phyloP scores from a whole-genome alignment of 2,797 vertebrate species.

The Chaetodon trifasciatus region DNA sequence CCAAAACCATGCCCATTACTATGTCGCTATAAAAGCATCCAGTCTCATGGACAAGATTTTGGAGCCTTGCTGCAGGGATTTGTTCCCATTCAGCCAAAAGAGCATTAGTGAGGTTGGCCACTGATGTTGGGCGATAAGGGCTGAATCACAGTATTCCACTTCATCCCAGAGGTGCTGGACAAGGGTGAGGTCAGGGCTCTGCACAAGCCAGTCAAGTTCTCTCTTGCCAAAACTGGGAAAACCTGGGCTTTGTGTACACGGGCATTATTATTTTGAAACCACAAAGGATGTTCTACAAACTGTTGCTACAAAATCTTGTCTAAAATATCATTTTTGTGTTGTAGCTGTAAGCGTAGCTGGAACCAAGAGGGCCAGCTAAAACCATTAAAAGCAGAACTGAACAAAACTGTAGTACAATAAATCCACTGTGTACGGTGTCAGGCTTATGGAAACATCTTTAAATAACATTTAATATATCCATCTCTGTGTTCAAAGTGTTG shows the following conservation, averaged over 20 bases:
- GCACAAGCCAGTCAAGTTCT: no score
- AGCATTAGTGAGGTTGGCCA: background rate
- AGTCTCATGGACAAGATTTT: background rate
- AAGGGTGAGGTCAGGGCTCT: background rate
- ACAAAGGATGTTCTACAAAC: background rate
- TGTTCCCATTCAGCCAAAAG: background rate
- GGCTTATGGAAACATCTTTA: no score
- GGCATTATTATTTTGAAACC: background rate
- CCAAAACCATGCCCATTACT: no score
- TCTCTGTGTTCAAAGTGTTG: no score
- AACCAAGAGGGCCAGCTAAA: background rate
- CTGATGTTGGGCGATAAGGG: background rate
- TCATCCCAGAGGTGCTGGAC: background rate
- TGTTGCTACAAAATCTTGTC: background rate
- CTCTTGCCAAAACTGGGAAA: background rate
- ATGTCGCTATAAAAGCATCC: background rate
- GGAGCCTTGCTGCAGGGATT: background rate
- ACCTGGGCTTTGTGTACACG: background rate
- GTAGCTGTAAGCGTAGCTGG: background rate
- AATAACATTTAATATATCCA: no score
- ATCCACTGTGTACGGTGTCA: no score
- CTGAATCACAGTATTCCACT: background rate
- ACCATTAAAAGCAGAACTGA: background rate
- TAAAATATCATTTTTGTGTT: background rate
- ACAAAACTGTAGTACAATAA: no score